phyloP scores from a whole-genome alignment of 2,888 invertebrate species.

The Phrixothrix hirtus region DNA sequence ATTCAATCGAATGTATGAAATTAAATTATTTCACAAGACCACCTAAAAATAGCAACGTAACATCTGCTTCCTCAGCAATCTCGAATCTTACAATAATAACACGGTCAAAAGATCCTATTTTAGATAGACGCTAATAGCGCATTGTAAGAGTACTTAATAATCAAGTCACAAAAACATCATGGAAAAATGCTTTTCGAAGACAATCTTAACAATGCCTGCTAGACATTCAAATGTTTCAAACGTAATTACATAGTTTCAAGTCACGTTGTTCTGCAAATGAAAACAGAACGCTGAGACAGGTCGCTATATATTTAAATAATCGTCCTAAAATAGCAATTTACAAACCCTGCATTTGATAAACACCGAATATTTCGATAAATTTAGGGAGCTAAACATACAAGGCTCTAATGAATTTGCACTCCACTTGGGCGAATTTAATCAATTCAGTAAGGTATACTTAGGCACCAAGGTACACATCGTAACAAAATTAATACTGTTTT shows the following conservation, averaged over 20 bases:
- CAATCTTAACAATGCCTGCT: neutral
- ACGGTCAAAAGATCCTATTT: constrained; percentile 4
- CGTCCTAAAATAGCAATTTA: constrained; percentile 1
- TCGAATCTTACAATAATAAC: constrained; percentile 3
- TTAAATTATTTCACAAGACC: neutral
- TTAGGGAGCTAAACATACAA: constrained; percentile 2
- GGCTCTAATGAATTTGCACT: constrained; percentile 11
- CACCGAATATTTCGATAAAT: neutral
- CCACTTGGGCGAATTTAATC: constrained; percentile 10
- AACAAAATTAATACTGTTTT: constrained; percentile 6
- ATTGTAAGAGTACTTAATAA: constrained; percentile 8
- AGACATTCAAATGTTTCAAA: neutral
- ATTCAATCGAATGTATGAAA: neutral
- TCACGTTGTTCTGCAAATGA: neutral
- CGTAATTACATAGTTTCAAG: too few relatives aligned
- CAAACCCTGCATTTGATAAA: neutral
- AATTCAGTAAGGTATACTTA: constrained; percentile 15
- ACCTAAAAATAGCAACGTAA: neutral
- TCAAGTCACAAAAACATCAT: neutral
- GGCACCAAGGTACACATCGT: constrained; percentile 5
- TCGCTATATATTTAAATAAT: neutral
- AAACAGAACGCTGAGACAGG: neutral
- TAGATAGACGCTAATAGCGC: constrained; percentile 2
- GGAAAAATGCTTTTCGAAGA: neutral
- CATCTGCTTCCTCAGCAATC: constrained; percentile 1